A percentile compares a stretch with the other conserved stretches of the same genome.
phyloP scores from a whole-genome alignment of 2,113 vertebrate genomes.

The Centropus unirufus region DNA sequence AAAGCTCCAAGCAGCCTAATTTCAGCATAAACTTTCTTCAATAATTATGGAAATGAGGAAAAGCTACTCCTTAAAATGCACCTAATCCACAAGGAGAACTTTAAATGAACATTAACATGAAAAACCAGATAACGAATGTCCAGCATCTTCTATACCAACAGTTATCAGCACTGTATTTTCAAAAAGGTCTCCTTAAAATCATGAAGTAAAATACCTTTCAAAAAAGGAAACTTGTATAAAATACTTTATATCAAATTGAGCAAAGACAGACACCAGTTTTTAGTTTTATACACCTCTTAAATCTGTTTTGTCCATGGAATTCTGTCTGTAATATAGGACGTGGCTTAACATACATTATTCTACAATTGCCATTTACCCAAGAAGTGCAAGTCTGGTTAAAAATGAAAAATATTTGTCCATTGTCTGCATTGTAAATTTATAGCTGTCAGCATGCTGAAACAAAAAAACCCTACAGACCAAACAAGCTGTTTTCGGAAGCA shows the following conservation, averaged over 20 bases:
- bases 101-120: background rate
- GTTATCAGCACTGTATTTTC: background rate
- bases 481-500: background rate
- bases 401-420: background rate
- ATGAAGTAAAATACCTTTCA: background rate
- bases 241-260: background rate
- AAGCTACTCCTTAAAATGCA: background rate
- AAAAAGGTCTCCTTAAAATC: background rate
- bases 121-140: background rate
- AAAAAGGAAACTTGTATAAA: background rate
- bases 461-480: background rate
- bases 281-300: background rate
- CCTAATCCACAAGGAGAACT: fast-evolving
- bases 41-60: background rate
- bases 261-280: background rate
- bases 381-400: background rate
- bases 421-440: background rate
- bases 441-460: background rate
- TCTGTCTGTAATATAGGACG: background rate
- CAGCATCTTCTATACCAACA: background rate
- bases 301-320: background rate
- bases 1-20: background rate
- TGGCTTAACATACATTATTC: background rate
- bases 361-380: background rate
- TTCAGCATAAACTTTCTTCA: background rate